Evolutionary conservation across 2,113 vertebrate genomes (phyloP).

Genomic region (Heliornis fulica): DNA sequence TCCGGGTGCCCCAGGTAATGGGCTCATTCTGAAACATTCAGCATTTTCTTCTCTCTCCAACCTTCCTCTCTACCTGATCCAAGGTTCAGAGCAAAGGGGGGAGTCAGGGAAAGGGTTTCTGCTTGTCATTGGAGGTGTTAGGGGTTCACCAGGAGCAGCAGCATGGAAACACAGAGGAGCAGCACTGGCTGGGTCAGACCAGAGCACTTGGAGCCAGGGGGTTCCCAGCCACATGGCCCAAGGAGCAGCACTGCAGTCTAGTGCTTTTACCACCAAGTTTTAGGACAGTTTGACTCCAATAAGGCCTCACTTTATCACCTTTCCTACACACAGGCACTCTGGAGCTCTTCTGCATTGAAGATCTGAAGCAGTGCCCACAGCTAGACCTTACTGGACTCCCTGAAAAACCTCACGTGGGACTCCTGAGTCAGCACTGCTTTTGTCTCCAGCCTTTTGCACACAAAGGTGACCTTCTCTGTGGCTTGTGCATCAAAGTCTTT

Average conservation of each 20-base stretch:
- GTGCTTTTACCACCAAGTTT: not conserved
- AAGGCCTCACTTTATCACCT: not conserved
- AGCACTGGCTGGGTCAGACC: not conserved
- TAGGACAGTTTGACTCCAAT: not conserved
- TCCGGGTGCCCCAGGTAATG: not conserved
- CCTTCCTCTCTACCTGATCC: not conserved
- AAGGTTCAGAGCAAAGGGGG: not conserved
- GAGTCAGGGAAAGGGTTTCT: not conserved
- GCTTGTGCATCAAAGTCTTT: not conserved
- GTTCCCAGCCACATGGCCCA: not conserved
- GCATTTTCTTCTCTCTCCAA: not conserved
- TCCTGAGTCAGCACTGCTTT: not conserved
- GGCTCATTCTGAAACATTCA: not conserved
- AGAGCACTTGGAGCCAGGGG: accelerated
- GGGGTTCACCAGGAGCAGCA: not conserved
- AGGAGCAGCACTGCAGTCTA: not conserved
- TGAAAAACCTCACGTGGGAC: not conserved
- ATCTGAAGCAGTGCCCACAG: not conserved
- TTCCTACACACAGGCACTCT: not conserved
- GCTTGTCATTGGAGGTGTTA: not conserved
- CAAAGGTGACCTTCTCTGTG: not conserved
- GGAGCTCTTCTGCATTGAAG: not conserved
- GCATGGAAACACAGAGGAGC: not conserved
- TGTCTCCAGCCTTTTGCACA: not conserved
- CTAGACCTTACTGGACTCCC: not conserved